Base-by-base conservation (phyloP, 2,113 vertebrate genomes). In the Misgurnus anguillicaudatus region DNA sequence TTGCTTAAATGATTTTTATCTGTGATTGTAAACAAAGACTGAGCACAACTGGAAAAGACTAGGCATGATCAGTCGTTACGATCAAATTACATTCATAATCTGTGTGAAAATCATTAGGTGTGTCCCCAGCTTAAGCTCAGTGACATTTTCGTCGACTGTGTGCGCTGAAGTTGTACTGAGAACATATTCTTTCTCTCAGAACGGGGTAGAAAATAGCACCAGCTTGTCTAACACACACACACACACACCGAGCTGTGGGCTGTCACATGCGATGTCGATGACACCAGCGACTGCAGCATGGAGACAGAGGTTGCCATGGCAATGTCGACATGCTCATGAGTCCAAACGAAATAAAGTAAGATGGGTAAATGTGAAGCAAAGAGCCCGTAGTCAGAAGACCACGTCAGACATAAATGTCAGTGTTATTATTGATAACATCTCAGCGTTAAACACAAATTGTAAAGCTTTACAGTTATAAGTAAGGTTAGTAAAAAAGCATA, bases 151-250 rank as follows among this genome's bases (percentile, higher is more conserved):
- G 2, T 21, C 17, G 51, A 55, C 14, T 57, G 68, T 71, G 36
- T 57, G 48, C 19, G 2, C 48, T 19, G 53, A n/a, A 31, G 60
- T 62, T 62, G 10, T 62, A 62, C 60, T 62, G 24, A 62, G 60
- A 73, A 60, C 53, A 71, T 71, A 57, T 71, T 71, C 47, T 10
- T 31, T 4, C 70, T 73, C 53, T 73, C 55, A 73, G 53, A 73
- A 70, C 17, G 3, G 51, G 55, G 38, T 17, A 73, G 71, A 71
- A 73, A 73, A 73, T 61, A 60, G 71, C 71, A 60, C n/a, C 70
- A 47, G 42, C 57, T 9, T 7, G 6, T n/a, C 24, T 16, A 73
- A 48, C 5, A 47, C 55, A 66, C 60, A 48, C 5, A 47, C 55
- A 66, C 60, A 57, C 47, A 65, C 21, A 70, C 0, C 31, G 16